Evolutionary conservation across 92 coral and sea anemone species (phyloP).

Genomic region (Metridium senile): DNA sequence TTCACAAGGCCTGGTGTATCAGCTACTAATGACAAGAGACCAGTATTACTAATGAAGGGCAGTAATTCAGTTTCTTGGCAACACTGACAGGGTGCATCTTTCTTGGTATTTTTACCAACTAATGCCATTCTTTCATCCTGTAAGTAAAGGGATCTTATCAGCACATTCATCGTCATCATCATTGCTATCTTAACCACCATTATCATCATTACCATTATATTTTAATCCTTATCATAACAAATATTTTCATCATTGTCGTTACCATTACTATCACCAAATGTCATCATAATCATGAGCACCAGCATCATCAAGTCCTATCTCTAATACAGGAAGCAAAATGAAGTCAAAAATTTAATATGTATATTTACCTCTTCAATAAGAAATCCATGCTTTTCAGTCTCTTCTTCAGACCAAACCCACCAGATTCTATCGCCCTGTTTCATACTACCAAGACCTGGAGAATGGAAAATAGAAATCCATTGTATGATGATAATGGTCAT

Average conservation of each 20-base stretch:
- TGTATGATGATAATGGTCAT: too few relatives aligned
- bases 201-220: too few relatives aligned
- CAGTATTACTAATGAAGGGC: constrained; percentile 29
- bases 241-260: too few relatives aligned
- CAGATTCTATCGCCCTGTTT: constrained; percentile 72
- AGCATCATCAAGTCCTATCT: too few relatives aligned
- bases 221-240: too few relatives aligned
- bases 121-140: not conserved
- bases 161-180: not conserved
- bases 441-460: constrained; percentile 59
- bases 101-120: not conserved
- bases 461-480: not conserved
- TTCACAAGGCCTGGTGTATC: constrained; percentile 68
- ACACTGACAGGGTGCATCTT: constrained; percentile 51
- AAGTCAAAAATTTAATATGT: not conserved
- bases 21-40: constrained; percentile 42
- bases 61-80: constrained; percentile 8
- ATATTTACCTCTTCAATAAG: constrained; percentile 38
- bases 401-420: constrained; percentile 66
- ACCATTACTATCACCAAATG: not conserved
- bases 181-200: not conserved
- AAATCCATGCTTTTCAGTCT: constrained; percentile 25
- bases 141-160: too few relatives aligned
- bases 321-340: too few relatives aligned
- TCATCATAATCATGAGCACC: too few relatives aligned